phyloP scores from a whole-genome alignment of 2,797 vertebrate genomes.

The Harpagifer antarcticus region DNA sequence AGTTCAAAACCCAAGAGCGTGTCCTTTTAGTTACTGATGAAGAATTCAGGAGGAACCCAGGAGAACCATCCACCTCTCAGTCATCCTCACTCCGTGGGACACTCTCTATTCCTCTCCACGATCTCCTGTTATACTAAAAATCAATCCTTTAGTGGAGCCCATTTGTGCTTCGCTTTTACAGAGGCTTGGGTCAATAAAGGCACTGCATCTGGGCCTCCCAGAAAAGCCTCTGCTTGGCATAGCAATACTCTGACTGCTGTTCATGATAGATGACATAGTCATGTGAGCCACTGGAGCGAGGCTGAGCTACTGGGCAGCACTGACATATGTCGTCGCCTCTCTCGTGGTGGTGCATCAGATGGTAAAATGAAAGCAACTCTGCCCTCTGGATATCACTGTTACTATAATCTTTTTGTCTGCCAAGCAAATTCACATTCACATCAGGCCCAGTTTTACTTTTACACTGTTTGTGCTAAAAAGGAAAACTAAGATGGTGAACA shows the following conservation, averaged over 20 bases:
- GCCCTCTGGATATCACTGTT: background rate
- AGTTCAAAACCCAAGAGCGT: constrained; percentile 18
- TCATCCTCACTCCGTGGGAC: constrained; percentile 54
- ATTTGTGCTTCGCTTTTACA: constrained; percentile 84
- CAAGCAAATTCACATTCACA: background rate
- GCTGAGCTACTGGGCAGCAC: constrained; percentile 40
- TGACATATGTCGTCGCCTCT: constrained; percentile 55
- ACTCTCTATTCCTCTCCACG: constrained; percentile 62
- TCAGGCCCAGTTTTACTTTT: background rate
- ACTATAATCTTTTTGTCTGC: background rate
- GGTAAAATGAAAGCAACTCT: constrained; percentile 39
- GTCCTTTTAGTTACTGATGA: constrained; percentile 33
- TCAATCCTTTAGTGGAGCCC: constrained; percentile 73
- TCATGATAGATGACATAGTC: constrained; percentile 74
- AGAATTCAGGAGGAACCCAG: constrained; percentile 40
- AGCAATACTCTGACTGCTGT: constrained; percentile 76
- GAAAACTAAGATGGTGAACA: background rate
- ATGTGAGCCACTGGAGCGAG: constrained; percentile 63
- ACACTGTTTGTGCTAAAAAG: background rate
- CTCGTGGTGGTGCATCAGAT: constrained; percentile 41
- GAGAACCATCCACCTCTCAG: constrained; percentile 42
- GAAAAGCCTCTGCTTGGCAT: constrained; percentile 78
- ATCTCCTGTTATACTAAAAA: constrained; percentile 76
- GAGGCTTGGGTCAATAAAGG: constrained; percentile 82
- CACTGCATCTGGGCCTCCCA: constrained; percentile 73